phyloP scores from a whole-genome alignment of 2,797 vertebrate species.

The Paratrypauchen microcephalus region DNA sequence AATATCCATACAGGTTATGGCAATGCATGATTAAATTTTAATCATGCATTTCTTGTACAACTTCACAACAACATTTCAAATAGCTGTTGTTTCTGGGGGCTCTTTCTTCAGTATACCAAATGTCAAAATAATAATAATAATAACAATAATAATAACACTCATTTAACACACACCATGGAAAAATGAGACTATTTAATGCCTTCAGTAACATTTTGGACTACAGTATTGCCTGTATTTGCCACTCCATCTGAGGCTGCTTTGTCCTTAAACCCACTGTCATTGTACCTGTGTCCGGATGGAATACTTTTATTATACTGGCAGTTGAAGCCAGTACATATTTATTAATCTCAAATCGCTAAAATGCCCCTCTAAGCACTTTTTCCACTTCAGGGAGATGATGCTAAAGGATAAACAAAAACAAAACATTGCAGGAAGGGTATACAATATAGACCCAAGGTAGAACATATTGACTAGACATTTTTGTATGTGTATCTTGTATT shows the following conservation, averaged over 20 bases:
- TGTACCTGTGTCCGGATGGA: constrained; percentile 25
- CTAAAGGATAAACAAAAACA: constrained; percentile 41
- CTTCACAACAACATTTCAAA: no score
- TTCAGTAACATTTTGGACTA: neutral
- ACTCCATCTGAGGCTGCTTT: constrained; percentile 37
- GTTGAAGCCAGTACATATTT: constrained; percentile 26
- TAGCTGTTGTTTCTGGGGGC: no score
- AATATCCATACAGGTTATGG: no score
- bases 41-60: no score
- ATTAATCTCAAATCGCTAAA: constrained; percentile 41
- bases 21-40: no score
- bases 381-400: constrained; percentile 9
- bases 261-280: constrained; percentile 31
- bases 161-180: neutral
- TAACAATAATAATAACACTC: no score
- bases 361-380: constrained; percentile 38
- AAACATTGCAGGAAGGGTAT: constrained; percentile 14
- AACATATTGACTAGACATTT: constrained; percentile 19
- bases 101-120: no score
- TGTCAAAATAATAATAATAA: no score
- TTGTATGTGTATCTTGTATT: neutral
- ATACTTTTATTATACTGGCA: constrained; percentile 33
- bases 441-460: constrained; percentile 14
- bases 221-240: constrained; percentile 4
- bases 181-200: neutral